These are phyloP conservation scores for Halcyon chelicuti DNA, from an alignment of 2,797 vertebrate genomes.

Conservation along the genomic window DNA sequence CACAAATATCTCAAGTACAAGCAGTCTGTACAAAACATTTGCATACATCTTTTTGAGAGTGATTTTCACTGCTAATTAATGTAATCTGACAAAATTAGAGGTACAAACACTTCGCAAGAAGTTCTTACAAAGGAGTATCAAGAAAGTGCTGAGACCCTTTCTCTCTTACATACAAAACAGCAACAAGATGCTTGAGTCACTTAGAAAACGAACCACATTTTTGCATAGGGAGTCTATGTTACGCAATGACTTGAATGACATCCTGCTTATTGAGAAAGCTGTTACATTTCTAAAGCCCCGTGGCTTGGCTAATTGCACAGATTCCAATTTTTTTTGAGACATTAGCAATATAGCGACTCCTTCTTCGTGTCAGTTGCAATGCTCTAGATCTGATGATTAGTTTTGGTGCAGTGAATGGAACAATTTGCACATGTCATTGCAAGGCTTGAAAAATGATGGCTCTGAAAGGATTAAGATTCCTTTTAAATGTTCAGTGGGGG, in stretches of 20 bases:
- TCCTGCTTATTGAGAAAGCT: neutral
- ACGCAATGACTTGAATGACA: neutral
- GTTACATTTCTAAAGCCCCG: slow-evolving; percentile 16
- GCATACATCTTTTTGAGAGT: neutral
- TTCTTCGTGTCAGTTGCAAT: fast-evolving
- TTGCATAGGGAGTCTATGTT: neutral
- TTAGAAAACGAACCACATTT: neutral
- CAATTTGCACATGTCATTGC: neutral
- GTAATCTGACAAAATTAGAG: neutral
- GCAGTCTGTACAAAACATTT: neutral
- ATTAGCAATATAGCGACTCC: neutral
- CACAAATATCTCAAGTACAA: neutral
- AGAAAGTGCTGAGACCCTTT: neutral
- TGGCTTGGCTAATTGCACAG: slow-evolving; percentile 11
- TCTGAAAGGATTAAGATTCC: neutral
- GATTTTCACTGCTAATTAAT: neutral
- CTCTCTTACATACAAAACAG: neutral
- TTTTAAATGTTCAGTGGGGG: neutral
- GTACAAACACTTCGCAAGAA: neutral
- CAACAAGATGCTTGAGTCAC: neutral
- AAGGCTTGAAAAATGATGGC: neutral
- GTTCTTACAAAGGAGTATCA: neutral
- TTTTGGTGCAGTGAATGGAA: neutral
- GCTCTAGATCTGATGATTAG: neutral
- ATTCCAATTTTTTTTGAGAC: neutral